Base-by-base conservation (phyloP, 1,140 invertebrate genomes). In the Bombus waltoni region DNA sequence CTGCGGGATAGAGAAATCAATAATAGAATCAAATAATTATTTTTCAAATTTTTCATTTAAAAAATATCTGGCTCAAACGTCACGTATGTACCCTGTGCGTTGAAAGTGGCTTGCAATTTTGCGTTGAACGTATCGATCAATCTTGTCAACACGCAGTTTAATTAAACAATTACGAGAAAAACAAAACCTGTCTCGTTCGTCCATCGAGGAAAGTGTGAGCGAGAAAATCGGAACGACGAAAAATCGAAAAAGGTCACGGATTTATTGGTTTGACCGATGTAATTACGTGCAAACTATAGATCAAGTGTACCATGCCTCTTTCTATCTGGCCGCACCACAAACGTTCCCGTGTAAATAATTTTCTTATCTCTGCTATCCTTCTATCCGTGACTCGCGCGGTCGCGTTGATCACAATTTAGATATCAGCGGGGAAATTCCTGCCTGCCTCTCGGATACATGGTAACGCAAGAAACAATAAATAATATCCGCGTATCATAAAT, bases 401-500 rank as follows among this genome's bases (percentile, higher is more conserved):
- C 68, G 18, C 47, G 44, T 72, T 81, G 68, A 81, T 83, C 75
- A 83, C 82, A 70, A 83, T 83, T 83, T 83, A 83, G 82, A 83
- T 83, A 83, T 78, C 62, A 71, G 38, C 35, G 6, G 65, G 65
- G 62, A 83, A 83, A 78, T 83, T 71, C 82, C 59, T 70, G 38
- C 35, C n/a, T n/a, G 80, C 62, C 68, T 59, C 44, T 75, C 11
- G 42, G 47, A 47, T 77, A 65, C 35, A 15, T 28, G 65, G 44
- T 78, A 78, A 78, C 35, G 18, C 13, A 65, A 59, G 74, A 65
- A 70, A 68, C 62, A 77, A 77, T 83, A 68, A 83, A 83, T 83
- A 83, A 83, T 77, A 76, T 38, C 25, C 15, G 44, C 32, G 81
- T 53, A 57, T 38, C 76, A 40, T 4, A 18, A 25, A 38, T 35